Conservation (phyloP, 2,888 invertebrate species). For the Hanleya hanleyi region DNA sequence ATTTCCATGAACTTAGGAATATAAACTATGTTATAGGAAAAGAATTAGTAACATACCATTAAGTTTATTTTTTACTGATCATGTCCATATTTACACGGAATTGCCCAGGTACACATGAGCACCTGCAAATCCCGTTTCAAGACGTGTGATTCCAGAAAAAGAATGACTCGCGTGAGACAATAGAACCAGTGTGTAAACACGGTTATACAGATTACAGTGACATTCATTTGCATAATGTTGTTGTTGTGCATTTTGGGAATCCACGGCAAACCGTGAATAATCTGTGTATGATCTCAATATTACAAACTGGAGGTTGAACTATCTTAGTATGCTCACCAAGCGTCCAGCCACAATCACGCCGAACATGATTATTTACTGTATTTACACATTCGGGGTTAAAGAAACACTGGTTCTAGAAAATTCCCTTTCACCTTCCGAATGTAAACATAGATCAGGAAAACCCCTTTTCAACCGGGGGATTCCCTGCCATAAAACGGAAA, state of each 20-base stretch:
- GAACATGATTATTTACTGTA: conserved; percentile 81
- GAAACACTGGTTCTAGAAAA: neutral
- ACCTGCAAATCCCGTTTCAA: too few relatives aligned
- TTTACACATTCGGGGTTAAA: neutral
- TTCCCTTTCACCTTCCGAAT: too few relatives aligned
- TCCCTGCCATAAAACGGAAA: neutral
- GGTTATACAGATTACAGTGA: neutral
- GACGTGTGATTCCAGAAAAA: too few relatives aligned
- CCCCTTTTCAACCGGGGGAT: neutral
- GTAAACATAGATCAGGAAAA: neutral
- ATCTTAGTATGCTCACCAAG: conserved; percentile 78
- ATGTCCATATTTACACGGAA: too few relatives aligned
- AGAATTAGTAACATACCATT: too few relatives aligned
- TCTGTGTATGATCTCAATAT: neutral
- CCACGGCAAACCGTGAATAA: too few relatives aligned
- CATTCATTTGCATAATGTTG: neutral
- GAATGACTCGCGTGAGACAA: too few relatives aligned
- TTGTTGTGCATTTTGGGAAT: neutral
- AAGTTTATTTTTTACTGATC: too few relatives aligned
- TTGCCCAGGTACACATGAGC: too few relatives aligned
- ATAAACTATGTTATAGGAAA: too few relatives aligned
- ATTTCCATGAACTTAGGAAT: too few relatives aligned
- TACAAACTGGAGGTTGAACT: neutral
- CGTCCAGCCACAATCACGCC: conserved; percentile 88
- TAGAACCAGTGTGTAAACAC: too few relatives aligned